A percentile compares a stretch with the other conserved stretches of the same genome.
These are phyloP conservation scores for Pelodiscus sinensis DNA, from an alignment of 2,113 vertebrate species.

Conservation along the genomic window DNA sequence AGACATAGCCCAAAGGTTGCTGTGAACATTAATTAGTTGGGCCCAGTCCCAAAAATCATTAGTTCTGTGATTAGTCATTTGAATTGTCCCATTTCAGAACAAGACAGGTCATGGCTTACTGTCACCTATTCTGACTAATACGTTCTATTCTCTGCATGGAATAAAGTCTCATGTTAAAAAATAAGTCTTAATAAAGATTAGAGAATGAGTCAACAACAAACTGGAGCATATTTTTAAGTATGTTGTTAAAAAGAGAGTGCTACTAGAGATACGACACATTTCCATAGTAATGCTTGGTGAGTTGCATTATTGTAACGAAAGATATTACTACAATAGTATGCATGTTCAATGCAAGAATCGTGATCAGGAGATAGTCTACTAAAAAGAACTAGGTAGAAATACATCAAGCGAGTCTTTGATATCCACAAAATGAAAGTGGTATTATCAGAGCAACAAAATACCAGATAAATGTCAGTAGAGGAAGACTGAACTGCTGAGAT, in stretches of 20 bases:
- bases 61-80: not conserved
- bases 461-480: not conserved
- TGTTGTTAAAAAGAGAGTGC: not conserved
- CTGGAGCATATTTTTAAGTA: slow-evolving; percentile 56
- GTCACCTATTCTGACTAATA: not conserved
- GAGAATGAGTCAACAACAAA: slow-evolving; percentile 47
- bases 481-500: not conserved
- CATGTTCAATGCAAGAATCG: not conserved
- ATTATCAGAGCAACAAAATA: not conserved
- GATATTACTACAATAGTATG: not conserved
- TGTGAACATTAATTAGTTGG: not conserved
- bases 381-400: not conserved
- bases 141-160: not conserved
- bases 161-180: slow-evolving; percentile 1
- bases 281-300: too few relatives aligned
- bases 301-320: not conserved
- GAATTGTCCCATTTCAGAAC: not conserved
- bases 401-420: not conserved
- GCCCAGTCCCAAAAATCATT: not conserved
- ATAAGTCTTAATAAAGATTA: slow-evolving; percentile 46
- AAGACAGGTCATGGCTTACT: not conserved
- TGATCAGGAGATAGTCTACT: not conserved
- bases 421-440: not conserved
- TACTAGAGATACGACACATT: not conserved
- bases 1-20: not conserved